These are phyloP conservation scores for Rhyacophila brunnea DNA, from an alignment of 1,140 invertebrate genomes.

Conservation along the genomic window DNA sequence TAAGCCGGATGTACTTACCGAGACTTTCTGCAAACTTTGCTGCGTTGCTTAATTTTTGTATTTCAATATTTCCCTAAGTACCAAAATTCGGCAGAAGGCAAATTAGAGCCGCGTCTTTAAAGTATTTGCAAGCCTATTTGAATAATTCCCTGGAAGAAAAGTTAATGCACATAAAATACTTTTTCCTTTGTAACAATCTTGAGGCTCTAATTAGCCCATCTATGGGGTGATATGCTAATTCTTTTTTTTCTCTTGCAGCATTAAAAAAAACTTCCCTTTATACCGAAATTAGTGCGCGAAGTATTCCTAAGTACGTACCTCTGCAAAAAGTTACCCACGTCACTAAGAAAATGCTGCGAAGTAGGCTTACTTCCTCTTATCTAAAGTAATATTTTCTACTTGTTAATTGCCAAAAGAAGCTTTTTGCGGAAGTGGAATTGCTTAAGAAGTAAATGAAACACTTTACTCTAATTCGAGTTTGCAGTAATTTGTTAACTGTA, in stretches of 20 bases:
- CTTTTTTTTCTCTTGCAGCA: slow-evolving; percentile 15
- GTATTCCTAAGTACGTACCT: slow-evolving; percentile 5
- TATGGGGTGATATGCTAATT: slow-evolving; percentile 36
- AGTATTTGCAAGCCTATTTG: slow-evolving; percentile 27
- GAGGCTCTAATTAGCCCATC: slow-evolving; percentile 33
- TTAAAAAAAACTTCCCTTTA: slow-evolving; percentile 34
- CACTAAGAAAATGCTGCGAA: slow-evolving; percentile 4
- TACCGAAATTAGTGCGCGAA: slow-evolving; percentile 27
- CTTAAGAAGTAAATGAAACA: slow-evolving; percentile 6
- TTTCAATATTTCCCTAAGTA: too few relatives aligned
- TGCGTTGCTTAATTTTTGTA: too few relatives aligned
- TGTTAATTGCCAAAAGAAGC: slow-evolving; percentile 36
- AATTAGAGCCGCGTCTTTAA: slow-evolving; percentile 16
- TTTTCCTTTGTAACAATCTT: slow-evolving; percentile 31
- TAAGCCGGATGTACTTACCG: too few relatives aligned
- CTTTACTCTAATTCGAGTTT: not conserved
- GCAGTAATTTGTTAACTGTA: too few relatives aligned
- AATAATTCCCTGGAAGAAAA: slow-evolving; percentile 33
- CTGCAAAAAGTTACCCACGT: slow-evolving; percentile 27
- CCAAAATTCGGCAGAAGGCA: not conserved
- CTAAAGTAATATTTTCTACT: slow-evolving; percentile 31
- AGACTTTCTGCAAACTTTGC: too few relatives aligned
- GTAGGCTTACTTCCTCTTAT: slow-evolving; percentile 29
- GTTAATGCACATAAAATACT: slow-evolving; percentile 35
- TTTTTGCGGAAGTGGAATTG: slow-evolving; percentile 27